phyloP scores from a whole-genome alignment of 2,888 invertebrate species.

The Melolontha melolontha region DNA sequence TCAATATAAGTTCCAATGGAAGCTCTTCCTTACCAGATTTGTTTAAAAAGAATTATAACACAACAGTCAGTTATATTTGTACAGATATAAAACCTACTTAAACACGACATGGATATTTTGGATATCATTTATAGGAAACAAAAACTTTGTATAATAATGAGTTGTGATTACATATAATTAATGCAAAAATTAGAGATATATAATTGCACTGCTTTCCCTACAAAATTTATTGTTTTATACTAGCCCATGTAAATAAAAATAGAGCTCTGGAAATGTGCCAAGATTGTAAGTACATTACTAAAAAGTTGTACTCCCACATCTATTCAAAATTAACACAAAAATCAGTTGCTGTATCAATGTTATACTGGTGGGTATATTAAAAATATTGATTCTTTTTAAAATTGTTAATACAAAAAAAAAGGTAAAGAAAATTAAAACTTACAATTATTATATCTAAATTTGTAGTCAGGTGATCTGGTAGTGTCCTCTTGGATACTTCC shows the following conservation, averaged over 20 bases:
- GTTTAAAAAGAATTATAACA: too few relatives aligned
- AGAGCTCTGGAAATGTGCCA: conserved; percentile 42
- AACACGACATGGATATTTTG: too few relatives aligned
- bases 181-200: not conserved
- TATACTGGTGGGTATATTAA: not conserved
- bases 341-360: conserved; percentile 8
- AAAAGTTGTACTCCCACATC: conserved; percentile 41
- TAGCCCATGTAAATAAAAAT: conserved; percentile 42
- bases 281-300: conserved; percentile 42
- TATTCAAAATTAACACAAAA: conserved; percentile 31
- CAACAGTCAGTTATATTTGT: too few relatives aligned
- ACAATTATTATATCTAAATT: conserved; percentile 99
- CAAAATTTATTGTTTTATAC: conserved; percentile 40
- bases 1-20: not conserved
- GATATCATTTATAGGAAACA: not conserved
- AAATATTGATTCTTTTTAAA: conserved; percentile 1
- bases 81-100: too few relatives aligned
- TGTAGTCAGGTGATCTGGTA: conserved; percentile 93
- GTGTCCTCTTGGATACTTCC: conserved; percentile 91
- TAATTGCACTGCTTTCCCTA: conserved; percentile 5
- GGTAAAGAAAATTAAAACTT: conserved; percentile 69
- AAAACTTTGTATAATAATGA: not conserved
- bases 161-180: not conserved
- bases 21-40: too few relatives aligned
- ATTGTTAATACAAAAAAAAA: not conserved